Evolutionary conservation across 2,797 vertebrate species (phyloP), one percentile per base, ranked within the genome.

Genomic region (Poecilia velifera): DNA sequence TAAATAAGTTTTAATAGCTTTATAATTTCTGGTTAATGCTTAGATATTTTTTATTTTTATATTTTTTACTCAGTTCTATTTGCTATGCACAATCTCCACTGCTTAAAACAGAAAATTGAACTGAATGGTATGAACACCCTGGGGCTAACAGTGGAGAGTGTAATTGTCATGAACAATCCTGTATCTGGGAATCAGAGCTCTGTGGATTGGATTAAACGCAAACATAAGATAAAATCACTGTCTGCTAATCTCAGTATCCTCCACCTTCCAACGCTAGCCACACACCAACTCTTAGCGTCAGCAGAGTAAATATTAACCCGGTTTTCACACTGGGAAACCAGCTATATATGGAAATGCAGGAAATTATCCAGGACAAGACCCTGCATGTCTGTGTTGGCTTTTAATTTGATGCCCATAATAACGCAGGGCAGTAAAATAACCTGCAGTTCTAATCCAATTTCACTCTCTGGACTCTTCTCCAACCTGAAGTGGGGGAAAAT

Each of bases 261-360:
- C 64, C 78, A 41, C 82, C 55, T 75, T 62, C 76, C 45, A 76
- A 28, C 41, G 77, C 49, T 39, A 36, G 28, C 84, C 62, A 41
- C 68, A 78, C 68, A 80, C 81, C 79, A 86, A 85, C 86, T 84
- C 86, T 53, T 81, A 78, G 74, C 59, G 79, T 81, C 78, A 76
- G 79, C 72, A 49, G 70, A 85, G 78, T 87, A 89, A 91, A 92
- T 88, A 89, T 91, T 81, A 80, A 76, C 78, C 83, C 82, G 75
- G 0, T 80, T 80, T 81, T 84, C 86, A 68, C 78, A n/a, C 76
- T 49, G 73, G 77, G 76, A 77, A 55, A 34, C 43, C 76, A 3
- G 82, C 77, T 85, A 90, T 88, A 86, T 86, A 89, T 87, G 81
- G 84, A 86, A 86, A 7, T 12, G 49, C 78, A 86, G 80, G 77